phyloP scores from a whole-genome alignment of 2,113 vertebrate species.

The Delphinapterus leucas region DNA sequence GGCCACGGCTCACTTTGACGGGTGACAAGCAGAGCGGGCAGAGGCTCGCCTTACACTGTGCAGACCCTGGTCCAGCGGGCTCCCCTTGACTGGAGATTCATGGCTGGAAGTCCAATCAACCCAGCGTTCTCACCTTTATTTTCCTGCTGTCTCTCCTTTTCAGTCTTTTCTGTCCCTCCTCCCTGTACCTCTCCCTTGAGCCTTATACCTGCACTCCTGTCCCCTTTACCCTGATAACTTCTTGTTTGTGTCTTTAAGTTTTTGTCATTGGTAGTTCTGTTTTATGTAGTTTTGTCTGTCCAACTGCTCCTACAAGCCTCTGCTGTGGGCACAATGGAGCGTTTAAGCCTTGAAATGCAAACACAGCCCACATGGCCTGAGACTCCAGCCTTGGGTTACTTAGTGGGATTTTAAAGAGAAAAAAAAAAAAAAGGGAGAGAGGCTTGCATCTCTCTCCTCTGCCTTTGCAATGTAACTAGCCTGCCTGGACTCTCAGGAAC shows the following conservation, averaged over 20 bases:
- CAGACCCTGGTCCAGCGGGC: neutral
- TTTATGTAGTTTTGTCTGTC: neutral
- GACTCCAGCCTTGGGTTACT: neutral
- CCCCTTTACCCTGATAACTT: neutral
- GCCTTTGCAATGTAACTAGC: neutral
- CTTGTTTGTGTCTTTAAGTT: neutral
- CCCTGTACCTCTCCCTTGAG: neutral
- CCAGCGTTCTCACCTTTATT: neutral
- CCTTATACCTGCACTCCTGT: neutral
- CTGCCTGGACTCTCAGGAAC: neutral
- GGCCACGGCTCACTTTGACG: neutral
- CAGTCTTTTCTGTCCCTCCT: neutral
- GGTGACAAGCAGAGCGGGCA: neutral
- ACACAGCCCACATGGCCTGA: neutral
- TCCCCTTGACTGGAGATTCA: neutral
- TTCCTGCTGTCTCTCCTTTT: neutral
- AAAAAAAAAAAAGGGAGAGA: neutral
- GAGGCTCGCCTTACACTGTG: neutral
- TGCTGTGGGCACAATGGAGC: neutral
- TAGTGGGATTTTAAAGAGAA: no score
- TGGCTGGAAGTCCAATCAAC: neutral
- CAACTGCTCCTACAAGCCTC: no score
- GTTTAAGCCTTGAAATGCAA: neutral
- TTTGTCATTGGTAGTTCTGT: neutral
- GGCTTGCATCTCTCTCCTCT: neutral